These are phyloP conservation scores for Fundulus diaphanus DNA, from an alignment of 2,797 vertebrate species.

Conservation along the genomic window DNA sequence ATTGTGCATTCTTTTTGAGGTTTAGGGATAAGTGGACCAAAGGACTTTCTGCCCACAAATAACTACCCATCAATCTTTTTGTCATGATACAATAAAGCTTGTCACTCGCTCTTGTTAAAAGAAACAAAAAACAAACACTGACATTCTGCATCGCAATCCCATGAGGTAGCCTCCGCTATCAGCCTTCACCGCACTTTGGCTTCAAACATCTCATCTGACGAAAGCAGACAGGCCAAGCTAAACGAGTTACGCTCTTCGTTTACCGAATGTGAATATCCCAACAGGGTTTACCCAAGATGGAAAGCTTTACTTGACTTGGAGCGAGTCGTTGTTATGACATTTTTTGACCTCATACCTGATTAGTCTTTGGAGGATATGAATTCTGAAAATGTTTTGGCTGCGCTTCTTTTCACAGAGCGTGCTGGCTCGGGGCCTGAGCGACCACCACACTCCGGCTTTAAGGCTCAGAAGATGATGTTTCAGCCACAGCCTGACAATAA, in stretches of 20 bases:
- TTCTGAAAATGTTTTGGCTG: slow-evolving; percentile 47
- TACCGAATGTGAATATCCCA: slow-evolving; percentile 64
- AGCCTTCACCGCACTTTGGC: slow-evolving; percentile 47
- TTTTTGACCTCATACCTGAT: slow-evolving; percentile 71
- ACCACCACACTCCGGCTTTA: slow-evolving; percentile 53
- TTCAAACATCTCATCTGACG: slow-evolving; percentile 56
- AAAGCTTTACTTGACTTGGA: slow-evolving; percentile 75
- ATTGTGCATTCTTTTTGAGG: slow-evolving; percentile 26
- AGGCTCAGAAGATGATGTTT: slow-evolving; percentile 65
- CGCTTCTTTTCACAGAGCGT: slow-evolving; percentile 36
- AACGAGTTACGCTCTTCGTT: slow-evolving; percentile 67
- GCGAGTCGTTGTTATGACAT: slow-evolving; percentile 71
- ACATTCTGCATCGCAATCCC: slow-evolving; percentile 55
- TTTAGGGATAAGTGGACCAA: slow-evolving; percentile 28
- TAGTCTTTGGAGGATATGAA: slow-evolving; percentile 68
- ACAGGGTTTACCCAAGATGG: slow-evolving; percentile 59
- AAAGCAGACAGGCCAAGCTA: slow-evolving; percentile 62
- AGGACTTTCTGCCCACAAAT: slow-evolving; percentile 52
- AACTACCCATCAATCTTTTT: slow-evolving; percentile 57
- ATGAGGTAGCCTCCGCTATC: slow-evolving; percentile 59
- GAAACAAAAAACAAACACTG: slow-evolving; percentile 50
- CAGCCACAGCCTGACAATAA: slow-evolving; percentile 75
- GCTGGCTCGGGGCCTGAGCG: slow-evolving; percentile 50
- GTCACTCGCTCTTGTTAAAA: slow-evolving; percentile 52
- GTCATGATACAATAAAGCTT: slow-evolving; percentile 42